Percentiles rank a stretch among this genome's conserved stretches.
These are phyloP conservation scores for Paracanthobrama guichenoti DNA, from an alignment of 2,113 vertebrate genomes.

Conservation along the genomic window DNA sequence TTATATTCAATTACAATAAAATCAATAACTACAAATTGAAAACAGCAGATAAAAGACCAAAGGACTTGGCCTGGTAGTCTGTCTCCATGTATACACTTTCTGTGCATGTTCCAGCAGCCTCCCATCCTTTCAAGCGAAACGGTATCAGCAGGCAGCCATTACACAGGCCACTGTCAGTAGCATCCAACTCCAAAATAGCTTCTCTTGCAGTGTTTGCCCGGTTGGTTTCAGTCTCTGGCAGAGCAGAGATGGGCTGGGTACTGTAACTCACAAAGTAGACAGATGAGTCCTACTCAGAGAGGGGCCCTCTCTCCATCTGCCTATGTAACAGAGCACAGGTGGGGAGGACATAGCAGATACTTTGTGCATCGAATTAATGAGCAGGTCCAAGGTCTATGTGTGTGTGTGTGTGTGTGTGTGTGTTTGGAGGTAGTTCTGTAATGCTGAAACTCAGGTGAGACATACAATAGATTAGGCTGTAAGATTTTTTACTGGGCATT, in stretches of 20 bases:
- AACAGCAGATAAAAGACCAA: neutral
- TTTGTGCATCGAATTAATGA: constrained; percentile 51
- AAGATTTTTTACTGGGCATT: no score
- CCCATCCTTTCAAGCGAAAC: constrained; percentile 43
- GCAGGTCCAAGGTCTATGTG: neutral
- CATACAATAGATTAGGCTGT: no score
- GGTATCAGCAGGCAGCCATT: constrained; percentile 22
- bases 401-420: no score
- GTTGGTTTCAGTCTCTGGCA: constrained; percentile 20
- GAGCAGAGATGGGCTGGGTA: constrained; percentile 22
- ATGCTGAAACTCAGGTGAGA: no score
- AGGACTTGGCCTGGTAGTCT: neutral
- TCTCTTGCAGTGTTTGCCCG: constrained; percentile 2
- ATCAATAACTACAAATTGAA: neutral
- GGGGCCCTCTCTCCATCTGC: constrained; percentile 51
- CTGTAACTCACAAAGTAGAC: constrained; percentile 37
- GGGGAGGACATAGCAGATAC: constrained; percentile 43
- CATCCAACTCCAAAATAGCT: constrained; percentile 48
- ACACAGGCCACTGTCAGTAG: constrained; percentile 29
- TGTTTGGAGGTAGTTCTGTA: no score
- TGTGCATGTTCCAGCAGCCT: constrained; percentile 18
- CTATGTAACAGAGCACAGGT: constrained; percentile 54
- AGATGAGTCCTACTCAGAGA: constrained; percentile 42
- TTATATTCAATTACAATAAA: neutral
- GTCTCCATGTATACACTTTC: neutral